Evolutionary conservation across 2,113 vertebrate genomes (phyloP).

Genomic region (Ceyx margarethae): DNA sequence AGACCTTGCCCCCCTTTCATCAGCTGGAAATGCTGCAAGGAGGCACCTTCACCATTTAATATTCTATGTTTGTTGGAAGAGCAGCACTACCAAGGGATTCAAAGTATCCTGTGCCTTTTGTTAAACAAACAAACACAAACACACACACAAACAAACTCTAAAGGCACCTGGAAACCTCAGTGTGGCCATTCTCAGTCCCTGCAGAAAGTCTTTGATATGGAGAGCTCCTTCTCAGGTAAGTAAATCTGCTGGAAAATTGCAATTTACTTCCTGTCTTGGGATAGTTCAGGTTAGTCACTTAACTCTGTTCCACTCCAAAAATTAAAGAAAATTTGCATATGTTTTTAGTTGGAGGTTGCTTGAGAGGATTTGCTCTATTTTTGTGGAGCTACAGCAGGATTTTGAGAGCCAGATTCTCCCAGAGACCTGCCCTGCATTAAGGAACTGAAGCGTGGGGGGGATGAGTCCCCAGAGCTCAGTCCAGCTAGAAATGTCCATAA

Average conservation of each 20-base stretch:
- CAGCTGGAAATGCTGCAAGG: neutral
- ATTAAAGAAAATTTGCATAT: neutral
- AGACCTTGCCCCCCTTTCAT: neutral
- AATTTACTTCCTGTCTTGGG: neutral
- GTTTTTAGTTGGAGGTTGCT: neutral
- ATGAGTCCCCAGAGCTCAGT: neutral
- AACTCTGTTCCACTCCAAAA: neutral
- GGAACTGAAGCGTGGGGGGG: neutral
- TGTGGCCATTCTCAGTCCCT: neutral
- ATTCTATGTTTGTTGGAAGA: neutral
- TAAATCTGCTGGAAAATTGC: neutral
- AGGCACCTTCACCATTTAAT: neutral
- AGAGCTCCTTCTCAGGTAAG: neutral
- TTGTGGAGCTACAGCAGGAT: neutral
- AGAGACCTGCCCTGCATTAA: neutral
- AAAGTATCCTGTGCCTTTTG: neutral
- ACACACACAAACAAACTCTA: neutral
- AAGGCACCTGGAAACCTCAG: neutral
- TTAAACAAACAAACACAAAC: neutral
- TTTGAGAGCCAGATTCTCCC: neutral
- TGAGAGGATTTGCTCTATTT: rapidly evolving
- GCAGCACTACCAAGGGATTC: neutral
- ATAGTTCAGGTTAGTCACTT: neutral
- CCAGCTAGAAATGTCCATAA: neutral
- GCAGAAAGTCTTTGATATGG: neutral